Base-by-base conservation (phyloP, 2,797 vertebrate species). In the Lutjanus campechanus region DNA sequence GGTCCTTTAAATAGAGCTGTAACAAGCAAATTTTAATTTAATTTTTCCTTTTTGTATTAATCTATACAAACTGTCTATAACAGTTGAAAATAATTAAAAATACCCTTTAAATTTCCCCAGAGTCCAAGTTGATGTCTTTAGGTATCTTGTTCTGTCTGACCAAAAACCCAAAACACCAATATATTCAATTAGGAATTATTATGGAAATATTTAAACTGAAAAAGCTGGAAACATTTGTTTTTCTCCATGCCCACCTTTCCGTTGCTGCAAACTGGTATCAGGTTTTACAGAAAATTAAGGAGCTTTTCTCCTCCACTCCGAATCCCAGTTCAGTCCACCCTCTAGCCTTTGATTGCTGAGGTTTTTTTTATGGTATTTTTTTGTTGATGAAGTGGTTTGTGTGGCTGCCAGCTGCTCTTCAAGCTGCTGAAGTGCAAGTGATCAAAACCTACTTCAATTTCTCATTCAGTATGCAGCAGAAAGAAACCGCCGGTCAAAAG, bases 301-400 rank as follows among this genome's bases (percentile, higher is more conserved):
- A 47, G 13, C 15, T 13, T 22, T 20, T 41, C 11, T 16, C n/a
- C 40, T 4, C 3, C 3, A 2, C 59, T 60, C 12, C 7, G 7
- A n/a, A 3, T 54, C 43, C 51, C 20, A 13, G 17, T 64, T 49
- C 62, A 65, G 53, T 43, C 44, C 29, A 49, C 16, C 59, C 56
- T 58, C 44, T 20, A 69, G 15, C n/a, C 11, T 49, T 64, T 29
- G 29, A 59, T 58, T 55, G 47, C 17, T 12, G 56, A 29, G 13
- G 0, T 47, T 47, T 29, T 29, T 40, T 55, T 55, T 19, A 19
- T 15, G 41, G 40, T 43, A 50, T 79, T 74, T 67, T 36, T 47
- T 69, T 65, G 53, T 47, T 70, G 61, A 75, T 65, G 36, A 55
- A 75, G 59, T 50, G 65, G 51, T 67, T 60, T 56, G n/a, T 62